Evolutionary conservation across 2,888 invertebrate genomes (phyloP).

Genomic region (Coenonympha glycerion): DNA sequence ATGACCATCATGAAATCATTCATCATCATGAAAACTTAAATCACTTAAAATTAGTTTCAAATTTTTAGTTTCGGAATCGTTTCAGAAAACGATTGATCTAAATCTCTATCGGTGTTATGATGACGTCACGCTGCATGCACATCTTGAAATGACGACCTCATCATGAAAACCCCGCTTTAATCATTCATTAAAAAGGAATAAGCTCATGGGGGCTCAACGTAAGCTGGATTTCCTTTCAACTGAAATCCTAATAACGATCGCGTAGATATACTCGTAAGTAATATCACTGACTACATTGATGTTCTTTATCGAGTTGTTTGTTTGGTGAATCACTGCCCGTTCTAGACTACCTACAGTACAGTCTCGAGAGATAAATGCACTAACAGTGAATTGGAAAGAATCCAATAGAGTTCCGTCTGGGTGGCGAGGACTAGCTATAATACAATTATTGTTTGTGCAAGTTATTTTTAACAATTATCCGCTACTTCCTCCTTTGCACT

Average conservation of each 20-base stretch:
- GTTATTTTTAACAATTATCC: not conserved
- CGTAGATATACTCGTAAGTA: not conserved
- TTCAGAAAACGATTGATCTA: too few species aligned
- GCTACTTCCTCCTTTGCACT: too few species aligned
- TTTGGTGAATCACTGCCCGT: slow-evolving; percentile 13
- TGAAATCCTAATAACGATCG: not conserved
- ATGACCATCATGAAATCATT: too few species aligned
- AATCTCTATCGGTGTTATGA: too few species aligned
- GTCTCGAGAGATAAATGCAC: slow-evolving; percentile 17
- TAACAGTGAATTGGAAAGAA: slow-evolving; percentile 19
- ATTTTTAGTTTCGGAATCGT: too few species aligned
- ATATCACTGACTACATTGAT: not conserved
- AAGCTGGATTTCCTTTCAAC: not conserved
- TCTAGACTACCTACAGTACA: slow-evolving; percentile 8
- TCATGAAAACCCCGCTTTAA: too few species aligned
- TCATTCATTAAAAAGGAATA: too few species aligned
- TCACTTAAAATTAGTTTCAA: too few species aligned
- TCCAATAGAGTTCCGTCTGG: slow-evolving; percentile 23
- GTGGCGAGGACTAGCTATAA: slow-evolving; percentile 1
- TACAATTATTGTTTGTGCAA: not conserved
- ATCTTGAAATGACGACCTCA: too few species aligned
- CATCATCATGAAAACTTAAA: too few species aligned
- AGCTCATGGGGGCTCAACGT: too few species aligned
- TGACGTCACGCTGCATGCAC: too few species aligned
- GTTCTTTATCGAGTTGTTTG: slow-evolving; percentile 3